Percentiles rank a stretch among this genome's conserved stretches.
Conservation (phyloP, 1,140 invertebrate species). For the Whitmania pigra region DNA sequence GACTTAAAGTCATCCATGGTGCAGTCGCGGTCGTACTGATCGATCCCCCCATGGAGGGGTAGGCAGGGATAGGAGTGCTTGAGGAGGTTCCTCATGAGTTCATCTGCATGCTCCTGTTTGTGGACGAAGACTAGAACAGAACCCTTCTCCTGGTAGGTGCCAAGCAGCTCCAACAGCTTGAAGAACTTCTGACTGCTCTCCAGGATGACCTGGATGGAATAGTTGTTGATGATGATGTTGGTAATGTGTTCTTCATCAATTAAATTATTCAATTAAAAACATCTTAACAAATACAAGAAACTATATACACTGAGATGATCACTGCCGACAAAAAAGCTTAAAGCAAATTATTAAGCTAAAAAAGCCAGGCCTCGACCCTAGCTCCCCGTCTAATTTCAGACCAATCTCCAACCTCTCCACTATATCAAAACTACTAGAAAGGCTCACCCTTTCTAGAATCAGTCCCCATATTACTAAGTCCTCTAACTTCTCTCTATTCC, state of each 20-base stretch:
- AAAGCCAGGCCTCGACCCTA: too few species aligned
- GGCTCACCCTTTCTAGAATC: too few species aligned
- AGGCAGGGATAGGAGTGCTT: conserved; percentile 87
- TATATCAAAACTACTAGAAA: too few species aligned
- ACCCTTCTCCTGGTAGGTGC: conserved; percentile 81
- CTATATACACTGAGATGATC: not conserved
- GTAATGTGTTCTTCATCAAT: not conserved
- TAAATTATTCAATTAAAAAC: too few species aligned
- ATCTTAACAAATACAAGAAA: too few species aligned
- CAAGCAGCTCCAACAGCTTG: conserved; percentile 87
- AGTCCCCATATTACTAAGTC: too few species aligned
- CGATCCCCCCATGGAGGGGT: conserved; percentile 95
- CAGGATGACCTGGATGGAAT: conserved; percentile 50
- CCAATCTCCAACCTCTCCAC: too few species aligned
- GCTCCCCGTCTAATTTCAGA: too few species aligned
- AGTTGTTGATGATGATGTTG: not conserved
- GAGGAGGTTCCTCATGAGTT: conserved; percentile 84
- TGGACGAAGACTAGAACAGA: conserved; percentile 95
- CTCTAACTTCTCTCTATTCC: too few species aligned
- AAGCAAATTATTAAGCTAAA: too few species aligned
- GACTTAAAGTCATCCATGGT: conserved; percentile 96
- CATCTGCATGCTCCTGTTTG: conserved; percentile 93
- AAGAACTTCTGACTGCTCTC: conserved; percentile 96
- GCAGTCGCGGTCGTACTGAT: conserved; percentile 95
- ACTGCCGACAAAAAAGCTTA: not conserved